Percentiles rank a stretch among this genome's conserved stretches.
phyloP scores from a whole-genome alignment of 2,797 vertebrate species.

The Austrolebias charrua region DNA sequence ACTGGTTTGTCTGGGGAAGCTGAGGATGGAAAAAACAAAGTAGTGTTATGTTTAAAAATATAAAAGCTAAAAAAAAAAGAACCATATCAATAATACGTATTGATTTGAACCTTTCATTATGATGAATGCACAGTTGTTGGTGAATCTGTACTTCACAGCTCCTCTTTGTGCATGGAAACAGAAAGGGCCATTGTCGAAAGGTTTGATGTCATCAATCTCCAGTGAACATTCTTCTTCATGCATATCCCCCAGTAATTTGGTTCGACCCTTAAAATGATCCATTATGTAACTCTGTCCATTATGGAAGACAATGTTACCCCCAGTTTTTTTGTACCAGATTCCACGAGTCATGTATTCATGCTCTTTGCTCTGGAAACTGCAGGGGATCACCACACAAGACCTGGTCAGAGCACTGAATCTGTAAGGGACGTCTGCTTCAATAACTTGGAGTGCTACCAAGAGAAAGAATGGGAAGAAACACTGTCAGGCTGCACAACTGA shows the following conservation, averaged over 20 bases:
- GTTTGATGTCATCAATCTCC: slow-evolving; percentile 67
- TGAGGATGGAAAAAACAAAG: slow-evolving; percentile 27
- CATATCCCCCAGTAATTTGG: slow-evolving; percentile 55
- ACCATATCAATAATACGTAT: neutral
- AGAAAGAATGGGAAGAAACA: neutral
- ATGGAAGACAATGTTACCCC: slow-evolving; percentile 55
- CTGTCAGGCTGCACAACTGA: neutral
- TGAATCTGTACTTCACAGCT: slow-evolving; percentile 47
- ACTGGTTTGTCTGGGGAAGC: slow-evolving; percentile 61
- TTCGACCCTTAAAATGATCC: slow-evolving; percentile 68
- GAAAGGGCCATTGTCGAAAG: slow-evolving; percentile 72
- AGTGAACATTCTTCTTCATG: slow-evolving; percentile 61
- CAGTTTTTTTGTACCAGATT: slow-evolving; percentile 56
- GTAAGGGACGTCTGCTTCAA: slow-evolving; percentile 51
- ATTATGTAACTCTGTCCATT: slow-evolving; percentile 37
- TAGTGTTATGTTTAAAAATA: neutral
- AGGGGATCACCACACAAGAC: slow-evolving; percentile 76
- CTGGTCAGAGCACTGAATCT: slow-evolving; percentile 53
- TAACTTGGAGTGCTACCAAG: slow-evolving; percentile 28
- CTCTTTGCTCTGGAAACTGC: slow-evolving; percentile 43
- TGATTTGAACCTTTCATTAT: slow-evolving; percentile 59
- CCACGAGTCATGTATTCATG: slow-evolving; percentile 25
- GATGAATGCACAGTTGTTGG: slow-evolving; percentile 71
- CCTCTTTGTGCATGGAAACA: slow-evolving; percentile 63
- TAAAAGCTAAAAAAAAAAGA: too few species aligned